Conservation (phyloP, 2,888 invertebrate species). For the Volucella inflata region DNA sequence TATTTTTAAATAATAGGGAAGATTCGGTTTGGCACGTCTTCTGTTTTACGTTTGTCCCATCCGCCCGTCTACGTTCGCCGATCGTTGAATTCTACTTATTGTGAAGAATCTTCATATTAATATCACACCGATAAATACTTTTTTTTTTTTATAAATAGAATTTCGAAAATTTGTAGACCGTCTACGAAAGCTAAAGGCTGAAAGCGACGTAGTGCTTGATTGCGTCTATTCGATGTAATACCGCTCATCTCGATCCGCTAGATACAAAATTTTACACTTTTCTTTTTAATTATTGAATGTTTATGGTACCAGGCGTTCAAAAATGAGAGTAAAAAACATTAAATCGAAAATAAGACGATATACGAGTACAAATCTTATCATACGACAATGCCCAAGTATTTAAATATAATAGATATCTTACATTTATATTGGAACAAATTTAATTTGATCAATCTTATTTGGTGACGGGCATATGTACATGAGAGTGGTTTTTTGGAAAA, state of each 20-base stretch:
- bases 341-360: not conserved
- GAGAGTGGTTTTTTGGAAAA: constrained; percentile 23
- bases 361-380: too few species aligned
- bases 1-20: constrained; percentile 29
- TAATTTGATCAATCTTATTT: constrained; percentile 15
- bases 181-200: constrained; percentile 53
- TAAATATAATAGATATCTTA: constrained; percentile 18
- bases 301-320: constrained; percentile 16
- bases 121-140: constrained; percentile 69
- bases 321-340: constrained; percentile 5
- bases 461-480: constrained; percentile 7
- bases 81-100: constrained; percentile 57
- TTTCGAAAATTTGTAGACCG: constrained; percentile 58
- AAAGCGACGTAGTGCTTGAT: constrained; percentile 34
- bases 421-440: constrained; percentile 32
- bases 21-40: constrained; percentile 52
- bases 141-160: constrained; percentile 65
- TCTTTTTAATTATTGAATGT: constrained; percentile 26
- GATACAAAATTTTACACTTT: constrained; percentile 46
- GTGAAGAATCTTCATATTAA: constrained; percentile 64
- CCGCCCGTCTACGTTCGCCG: constrained; percentile 49
- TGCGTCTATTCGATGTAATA: constrained; percentile 47
- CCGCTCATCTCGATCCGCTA: constrained; percentile 34
- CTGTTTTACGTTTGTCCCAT: constrained; percentile 49
- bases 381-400: not conserved